phyloP scores from a whole-genome alignment of 2,113 vertebrate species.

The Symphodus melops region DNA sequence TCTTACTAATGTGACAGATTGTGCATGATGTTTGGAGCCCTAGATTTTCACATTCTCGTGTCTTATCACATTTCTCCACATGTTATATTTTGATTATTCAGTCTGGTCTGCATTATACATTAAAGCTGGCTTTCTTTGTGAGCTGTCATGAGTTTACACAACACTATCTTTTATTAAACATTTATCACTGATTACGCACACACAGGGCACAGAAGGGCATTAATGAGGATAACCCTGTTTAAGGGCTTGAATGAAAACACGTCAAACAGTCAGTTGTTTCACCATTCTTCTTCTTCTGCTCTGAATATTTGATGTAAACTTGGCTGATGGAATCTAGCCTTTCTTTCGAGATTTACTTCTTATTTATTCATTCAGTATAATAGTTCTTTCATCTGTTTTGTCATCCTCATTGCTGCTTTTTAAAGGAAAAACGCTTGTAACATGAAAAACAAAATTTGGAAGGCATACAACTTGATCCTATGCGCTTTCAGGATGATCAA shows the following conservation, averaged over 20 bases:
- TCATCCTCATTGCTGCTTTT: not conserved
- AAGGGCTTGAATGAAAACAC: not conserved
- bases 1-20: conserved; percentile 36
- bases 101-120: conserved; percentile 47
- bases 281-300: not conserved
- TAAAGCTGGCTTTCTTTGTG: conserved; percentile 9
- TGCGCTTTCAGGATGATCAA: not conserved
- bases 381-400: not conserved
- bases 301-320: not conserved
- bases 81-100: conserved; percentile 16
- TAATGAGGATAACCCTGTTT: conserved; percentile 15
- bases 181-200: not conserved
- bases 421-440: not conserved
- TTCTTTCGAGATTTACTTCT: not conserved
- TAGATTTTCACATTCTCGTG: conserved; percentile 20
- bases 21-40: conserved; percentile 21
- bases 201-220: conserved; percentile 8
- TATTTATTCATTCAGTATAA: not conserved
- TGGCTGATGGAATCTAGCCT: not conserved
- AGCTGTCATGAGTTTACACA: conserved; percentile 29
- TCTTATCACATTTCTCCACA: conserved; percentile 55
- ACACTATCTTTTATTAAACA: conserved; percentile 53
- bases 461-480: not conserved
- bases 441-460: not conserved
- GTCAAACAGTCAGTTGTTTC: not conserved